Base-by-base conservation (phyloP, 1,140 invertebrate genomes). In the Zaprionus davidi region DNA sequence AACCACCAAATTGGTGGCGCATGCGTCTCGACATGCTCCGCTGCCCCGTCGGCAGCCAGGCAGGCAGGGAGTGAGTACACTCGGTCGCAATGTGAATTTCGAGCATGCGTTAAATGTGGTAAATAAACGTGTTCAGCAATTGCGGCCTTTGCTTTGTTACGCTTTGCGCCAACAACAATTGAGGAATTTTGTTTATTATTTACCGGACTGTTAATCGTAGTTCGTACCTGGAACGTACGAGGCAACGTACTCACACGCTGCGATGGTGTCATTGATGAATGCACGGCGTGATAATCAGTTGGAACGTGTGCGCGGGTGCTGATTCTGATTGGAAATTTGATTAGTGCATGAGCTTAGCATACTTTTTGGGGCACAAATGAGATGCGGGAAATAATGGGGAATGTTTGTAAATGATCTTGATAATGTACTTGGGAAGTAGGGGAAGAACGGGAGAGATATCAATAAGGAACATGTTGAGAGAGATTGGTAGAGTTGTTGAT, bases 61-160 rank as follows among this genome's bases (percentile, higher is more conserved):
- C 12, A 28, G 53, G 13, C 12, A n/a, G 53, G 31, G 20, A 20
- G 22, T 12, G 34, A 38, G 49, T 63, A 49, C 26, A 49, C 5
- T 20, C 24, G n/a, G 26, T 22, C 62, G 20, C 46, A 46, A 38
- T 13, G 22, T 70, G 36, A 70, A 60, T 60, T 69, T 44, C 28
- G 51, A 81, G 82, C 69, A 74, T 81, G 83, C 81, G 83, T 87
- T 87, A 82, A 87, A 71, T 87, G 83, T 76, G 68, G 78, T 80
- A 83, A 87, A 81, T 83, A 81, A 88, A 71, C 80, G 74, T 73
- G 81, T 46, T 24, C 36, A n/a, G 34, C 17, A 53, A 51, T 38
- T 64, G 22, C 53, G 59, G 57, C 71, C 65, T 75, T 71, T 75
- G 63, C 57, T 79, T 69, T 55, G 17, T n/a, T 46, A 46, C 41